Evolutionary conservation across 1,140 invertebrate genomes (phyloP).

Genomic region (Eumaeus atala): DNA sequence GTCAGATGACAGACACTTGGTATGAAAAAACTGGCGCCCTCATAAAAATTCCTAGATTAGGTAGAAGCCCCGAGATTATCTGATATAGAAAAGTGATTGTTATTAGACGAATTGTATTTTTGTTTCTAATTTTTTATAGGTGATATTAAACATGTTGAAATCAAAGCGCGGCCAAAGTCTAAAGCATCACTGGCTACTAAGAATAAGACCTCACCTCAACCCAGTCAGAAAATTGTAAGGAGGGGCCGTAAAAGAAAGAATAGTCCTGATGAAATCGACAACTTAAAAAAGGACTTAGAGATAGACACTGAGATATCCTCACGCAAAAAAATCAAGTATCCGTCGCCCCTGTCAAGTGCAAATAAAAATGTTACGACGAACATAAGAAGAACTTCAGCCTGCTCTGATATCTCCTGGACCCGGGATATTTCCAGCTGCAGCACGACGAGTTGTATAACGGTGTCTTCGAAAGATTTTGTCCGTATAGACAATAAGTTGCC

Average conservation of each 20-base stretch:
- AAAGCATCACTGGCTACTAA: background rate
- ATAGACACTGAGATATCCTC: background rate
- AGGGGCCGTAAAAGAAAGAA: background rate
- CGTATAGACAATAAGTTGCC: slow-evolving; percentile 48
- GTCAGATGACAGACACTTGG: no score
- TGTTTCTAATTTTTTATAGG: no score
- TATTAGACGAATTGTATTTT: no score
- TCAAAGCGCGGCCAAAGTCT: background rate
- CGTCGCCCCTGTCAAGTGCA: background rate
- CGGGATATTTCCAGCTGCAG: slow-evolving; percentile 51
- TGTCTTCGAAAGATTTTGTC: slow-evolving; percentile 39
- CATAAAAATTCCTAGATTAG: no score
- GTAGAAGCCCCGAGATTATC: no score
- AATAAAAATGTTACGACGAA: background rate
- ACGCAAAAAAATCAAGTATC: background rate
- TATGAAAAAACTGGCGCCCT: no score
- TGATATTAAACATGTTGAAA: no score
- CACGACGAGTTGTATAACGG: slow-evolving; percentile 38
- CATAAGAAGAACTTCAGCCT: slow-evolving; percentile 12
- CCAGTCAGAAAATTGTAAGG: background rate
- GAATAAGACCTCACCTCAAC: background rate
- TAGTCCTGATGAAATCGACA: background rate
- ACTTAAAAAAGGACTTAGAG: background rate
- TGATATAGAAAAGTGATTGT: no score
- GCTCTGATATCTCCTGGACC: slow-evolving; percentile 43